Base-by-base conservation (phyloP, 2,113 vertebrate genomes). In the Chaenocephalus aceratus region DNA sequence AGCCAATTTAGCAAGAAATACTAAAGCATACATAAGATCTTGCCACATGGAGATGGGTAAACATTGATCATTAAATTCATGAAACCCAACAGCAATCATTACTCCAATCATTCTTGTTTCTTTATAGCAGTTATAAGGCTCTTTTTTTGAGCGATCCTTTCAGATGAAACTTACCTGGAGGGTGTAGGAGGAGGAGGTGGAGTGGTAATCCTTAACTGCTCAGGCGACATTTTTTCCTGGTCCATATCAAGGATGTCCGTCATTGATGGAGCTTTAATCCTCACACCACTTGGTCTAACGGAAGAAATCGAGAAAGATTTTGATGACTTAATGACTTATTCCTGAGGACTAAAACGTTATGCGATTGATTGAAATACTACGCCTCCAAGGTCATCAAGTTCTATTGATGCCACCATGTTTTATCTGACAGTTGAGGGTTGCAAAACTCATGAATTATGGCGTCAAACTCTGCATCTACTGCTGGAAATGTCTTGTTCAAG, bases 201-300 rank as follows among this genome's bases (percentile, higher is more conserved):
- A 71, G 87, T 89, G 1, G 61, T 60, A 0, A 85, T 94, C 88
- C 80, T 95, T 65, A 79, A 26, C 0, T 51, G 54, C 41, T 77
- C 60, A 0, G 72, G 66, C 30, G 21, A 18, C 1, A 11, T 75
- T 26, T 79, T 81, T 21, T 85, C 67, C 6, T 75, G 82, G 58
- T 95, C 91, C 54, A 96, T 89, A 58, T 96, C 91, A 2, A 96
- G 85, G 62, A 95, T 61, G 0, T 95, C 94, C 51, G 89, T 96
- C 54, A 94, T 68, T 0, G 95, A 91, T 3, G 96, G 96, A 0
- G 95, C 94, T 87, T 97, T 97, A 71, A 97, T 96, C 63, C 96
- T 93, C 3, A 96, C 95, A 8, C 94, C 90, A 18, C 92, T 92
- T 1, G 73, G 56, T 78, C 95, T 97, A 82, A 15, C 71, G 18